phyloP scores from a whole-genome alignment of 2,888 invertebrate species.

The Antheraea assamensis region DNA sequence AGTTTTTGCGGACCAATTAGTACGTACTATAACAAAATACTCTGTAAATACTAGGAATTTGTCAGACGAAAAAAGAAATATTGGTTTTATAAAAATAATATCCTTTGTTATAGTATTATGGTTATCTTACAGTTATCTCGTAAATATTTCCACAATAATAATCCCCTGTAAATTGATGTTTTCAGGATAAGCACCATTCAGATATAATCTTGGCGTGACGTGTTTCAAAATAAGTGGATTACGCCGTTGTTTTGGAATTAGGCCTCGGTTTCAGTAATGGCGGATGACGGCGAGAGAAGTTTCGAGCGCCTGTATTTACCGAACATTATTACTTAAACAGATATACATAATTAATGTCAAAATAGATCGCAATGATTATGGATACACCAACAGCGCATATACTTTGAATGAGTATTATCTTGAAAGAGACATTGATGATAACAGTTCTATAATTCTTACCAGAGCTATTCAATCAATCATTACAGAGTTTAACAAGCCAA shows the following conservation, averaged over 20 bases:
- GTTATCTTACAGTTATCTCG: slow-evolving; percentile 1
- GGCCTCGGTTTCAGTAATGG: slow-evolving; percentile 15
- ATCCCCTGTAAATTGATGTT: slow-evolving; percentile 30
- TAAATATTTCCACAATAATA: slow-evolving; percentile 9
- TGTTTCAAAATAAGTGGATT: slow-evolving; percentile 44
- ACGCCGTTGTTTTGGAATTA: slow-evolving; percentile 26
- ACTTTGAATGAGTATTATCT: too few relatives aligned
- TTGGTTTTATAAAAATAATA: background rate
- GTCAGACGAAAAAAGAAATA: background rate
- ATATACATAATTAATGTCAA: too few relatives aligned
- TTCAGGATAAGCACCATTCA: slow-evolving; percentile 27
- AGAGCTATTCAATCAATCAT: too few relatives aligned
- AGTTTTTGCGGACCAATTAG: too few relatives aligned
- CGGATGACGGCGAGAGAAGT: background rate
- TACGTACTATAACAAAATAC: too few relatives aligned
- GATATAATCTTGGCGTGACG: slow-evolving; percentile 37
- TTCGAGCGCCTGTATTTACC: background rate
- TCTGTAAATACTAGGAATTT: background rate
- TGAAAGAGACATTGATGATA: too few relatives aligned
- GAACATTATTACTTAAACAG: background rate
- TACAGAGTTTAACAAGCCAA: too few relatives aligned
- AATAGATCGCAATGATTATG: too few relatives aligned
- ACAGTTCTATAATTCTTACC: too few relatives aligned
- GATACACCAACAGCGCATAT: too few relatives aligned
- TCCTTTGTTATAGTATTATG: background rate